Conservation (phyloP, 2,888 invertebrate genomes). For the Dasysyrphus tricinctus region DNA sequence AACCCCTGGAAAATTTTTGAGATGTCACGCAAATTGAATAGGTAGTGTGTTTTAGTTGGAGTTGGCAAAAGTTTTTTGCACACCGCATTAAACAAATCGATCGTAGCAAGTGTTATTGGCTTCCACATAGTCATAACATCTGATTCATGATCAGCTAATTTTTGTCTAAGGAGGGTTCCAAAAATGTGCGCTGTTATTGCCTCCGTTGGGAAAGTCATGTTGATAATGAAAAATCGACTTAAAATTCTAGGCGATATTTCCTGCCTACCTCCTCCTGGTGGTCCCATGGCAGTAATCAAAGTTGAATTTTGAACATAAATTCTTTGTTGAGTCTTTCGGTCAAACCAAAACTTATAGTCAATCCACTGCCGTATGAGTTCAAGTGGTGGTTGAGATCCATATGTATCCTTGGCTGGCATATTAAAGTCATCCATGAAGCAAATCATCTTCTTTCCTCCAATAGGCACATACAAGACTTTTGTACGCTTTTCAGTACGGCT, state of each 20-base stretch:
- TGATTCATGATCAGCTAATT: slow-evolving; percentile 90
- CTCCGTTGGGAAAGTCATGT: slow-evolving; percentile 93
- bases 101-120: slow-evolving; percentile 89
- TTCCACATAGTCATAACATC: slow-evolving; percentile 89
- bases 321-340: slow-evolving; percentile 90
- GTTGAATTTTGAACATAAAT: slow-evolving; percentile 92
- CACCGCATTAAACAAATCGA: slow-evolving; percentile 91
- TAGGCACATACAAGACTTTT: slow-evolving; percentile 92
- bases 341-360: slow-evolving; percentile 96
- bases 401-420: slow-evolving; percentile 95
- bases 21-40: slow-evolving; percentile 95
- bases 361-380: slow-evolving; percentile 93
- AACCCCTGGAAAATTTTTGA: slow-evolving; percentile 94
- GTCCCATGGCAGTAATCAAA: slow-evolving; percentile 92
- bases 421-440: slow-evolving; percentile 96
- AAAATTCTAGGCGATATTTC: slow-evolving; percentile 90
- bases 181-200: slow-evolving; percentile 91
- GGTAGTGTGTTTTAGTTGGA: slow-evolving; percentile 94
- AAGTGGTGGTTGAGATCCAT: slow-evolving; percentile 94
- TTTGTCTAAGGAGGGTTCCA: slow-evolving; percentile 92
- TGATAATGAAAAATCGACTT: slow-evolving; percentile 90
- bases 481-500: slow-evolving; percentile 94
- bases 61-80: slow-evolving; percentile 91
- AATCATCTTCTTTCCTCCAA: slow-evolving; percentile 92
- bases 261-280: slow-evolving; percentile 94